Evolutionary conservation across 2,113 vertebrate species (phyloP).

Genomic region (Galeopterus variegatus): DNA sequence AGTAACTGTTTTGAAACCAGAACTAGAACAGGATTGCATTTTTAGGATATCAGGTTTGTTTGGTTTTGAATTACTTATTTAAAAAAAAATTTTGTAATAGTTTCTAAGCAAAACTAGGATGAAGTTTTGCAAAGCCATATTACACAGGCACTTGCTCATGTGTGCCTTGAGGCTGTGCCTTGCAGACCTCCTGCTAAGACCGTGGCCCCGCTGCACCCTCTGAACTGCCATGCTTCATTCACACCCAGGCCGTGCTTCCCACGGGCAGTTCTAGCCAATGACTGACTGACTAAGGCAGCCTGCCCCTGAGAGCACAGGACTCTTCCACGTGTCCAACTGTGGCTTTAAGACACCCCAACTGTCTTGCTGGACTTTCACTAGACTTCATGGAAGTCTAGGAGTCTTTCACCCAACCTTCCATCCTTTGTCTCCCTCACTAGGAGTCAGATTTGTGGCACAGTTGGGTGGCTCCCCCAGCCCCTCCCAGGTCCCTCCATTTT

Average conservation of each 20-base stretch:
- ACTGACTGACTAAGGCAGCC: not conserved
- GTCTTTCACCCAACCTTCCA: not conserved
- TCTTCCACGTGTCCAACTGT: not conserved
- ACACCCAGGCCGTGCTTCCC: not conserved
- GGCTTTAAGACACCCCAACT: not conserved
- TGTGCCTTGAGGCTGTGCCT: not conserved
- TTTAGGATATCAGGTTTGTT: not conserved
- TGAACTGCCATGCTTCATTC: not conserved
- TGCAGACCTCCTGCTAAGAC: not conserved
- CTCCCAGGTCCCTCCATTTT: not conserved
- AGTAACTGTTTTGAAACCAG: not conserved
- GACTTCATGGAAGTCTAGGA: not conserved
- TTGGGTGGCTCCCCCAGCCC: not conserved
- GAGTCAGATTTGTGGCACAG: not conserved
- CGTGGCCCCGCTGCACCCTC: not conserved
- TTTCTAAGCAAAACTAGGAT: conserved; percentile 1
- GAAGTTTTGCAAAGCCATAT: conserved; percentile 5
- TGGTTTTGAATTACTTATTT: not conserved
- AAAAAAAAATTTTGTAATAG: not conserved
- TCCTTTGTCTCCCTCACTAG: not conserved
- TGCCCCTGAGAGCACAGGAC: not conserved
- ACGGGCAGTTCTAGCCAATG: not conserved
- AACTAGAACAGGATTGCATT: conserved; percentile 13
- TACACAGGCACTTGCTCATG: not conserved
- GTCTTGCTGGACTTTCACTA: not conserved